A percentile compares a stretch with the other conserved stretches of the same genome.
Evolutionary conservation across 2,113 vertebrate genomes (phyloP).

Genomic region (Neodon shergylaensis): DNA sequence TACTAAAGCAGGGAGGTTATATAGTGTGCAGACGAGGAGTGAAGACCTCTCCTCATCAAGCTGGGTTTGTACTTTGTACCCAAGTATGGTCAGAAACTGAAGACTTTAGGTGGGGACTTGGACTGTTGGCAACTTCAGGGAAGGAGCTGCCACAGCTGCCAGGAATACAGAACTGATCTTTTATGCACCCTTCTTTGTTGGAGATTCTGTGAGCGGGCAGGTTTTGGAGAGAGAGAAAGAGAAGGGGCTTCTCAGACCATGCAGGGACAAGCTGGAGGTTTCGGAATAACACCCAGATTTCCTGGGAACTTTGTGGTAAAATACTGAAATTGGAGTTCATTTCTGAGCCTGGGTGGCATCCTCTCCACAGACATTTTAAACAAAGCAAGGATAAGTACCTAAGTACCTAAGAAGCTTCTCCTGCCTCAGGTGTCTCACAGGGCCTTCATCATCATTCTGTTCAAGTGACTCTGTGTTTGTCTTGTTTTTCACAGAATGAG

Average conservation of each 20-base stretch:
- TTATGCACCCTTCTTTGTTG: not conserved
- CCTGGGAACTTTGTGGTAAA: not conserved
- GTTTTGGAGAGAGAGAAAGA: not conserved
- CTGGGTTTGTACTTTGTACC: not conserved
- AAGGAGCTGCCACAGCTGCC: not conserved
- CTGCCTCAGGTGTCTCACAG: not conserved
- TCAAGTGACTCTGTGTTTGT: not conserved
- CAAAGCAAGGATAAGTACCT: not conserved
- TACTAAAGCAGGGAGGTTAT: not conserved
- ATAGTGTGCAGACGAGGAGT: not conserved
- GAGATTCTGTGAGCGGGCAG: not conserved
- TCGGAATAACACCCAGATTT: not conserved
- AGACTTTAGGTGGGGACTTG: not conserved
- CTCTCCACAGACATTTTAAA: not conserved
- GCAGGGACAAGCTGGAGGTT: not conserved
- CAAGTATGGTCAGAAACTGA: not conserved
- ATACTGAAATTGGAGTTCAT: not conserved
- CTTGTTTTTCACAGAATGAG: not conserved
- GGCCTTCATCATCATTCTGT: not conserved
- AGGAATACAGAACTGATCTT: not conserved
- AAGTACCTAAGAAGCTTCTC: not conserved
- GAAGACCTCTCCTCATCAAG: not conserved
- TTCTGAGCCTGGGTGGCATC: not conserved
- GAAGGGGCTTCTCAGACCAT: not conserved
- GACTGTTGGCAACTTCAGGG: not conserved